A percentile compares a stretch with the other conserved stretches of the same genome.
phyloP scores from a whole-genome alignment of 2,888 invertebrate species.

The Apodemia hepburni region DNA sequence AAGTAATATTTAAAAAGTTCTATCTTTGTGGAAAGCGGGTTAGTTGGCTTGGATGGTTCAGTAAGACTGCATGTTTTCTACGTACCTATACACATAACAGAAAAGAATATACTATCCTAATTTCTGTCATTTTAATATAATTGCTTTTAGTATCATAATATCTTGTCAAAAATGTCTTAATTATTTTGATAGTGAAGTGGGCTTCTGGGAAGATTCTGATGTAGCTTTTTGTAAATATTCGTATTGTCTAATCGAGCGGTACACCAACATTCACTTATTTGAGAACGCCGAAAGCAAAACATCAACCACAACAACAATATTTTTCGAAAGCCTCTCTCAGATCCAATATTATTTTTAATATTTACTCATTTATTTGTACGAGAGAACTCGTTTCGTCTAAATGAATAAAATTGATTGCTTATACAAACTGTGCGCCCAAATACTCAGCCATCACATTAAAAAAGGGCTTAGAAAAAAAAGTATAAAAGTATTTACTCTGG shows the following conservation, averaged over 20 bases:
- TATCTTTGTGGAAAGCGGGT: no score
- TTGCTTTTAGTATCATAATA: no score
- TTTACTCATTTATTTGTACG: conserved; percentile 72
- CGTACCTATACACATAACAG: no score
- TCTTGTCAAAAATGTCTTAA: no score
- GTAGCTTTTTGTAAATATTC: background rate
- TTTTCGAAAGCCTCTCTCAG: conserved; percentile 41
- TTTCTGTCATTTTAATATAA: no score
- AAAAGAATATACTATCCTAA: no score
- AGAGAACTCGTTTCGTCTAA: conserved; percentile 70
- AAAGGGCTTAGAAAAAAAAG: conserved; percentile 66
- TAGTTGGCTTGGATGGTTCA: no score
- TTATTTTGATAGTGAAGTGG: no score
- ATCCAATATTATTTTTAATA: conserved; percentile 52
- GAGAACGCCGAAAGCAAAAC: conserved; percentile 17
- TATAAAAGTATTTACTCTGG: conserved; percentile 52
- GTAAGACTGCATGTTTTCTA: no score
- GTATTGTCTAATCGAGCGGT: background rate
- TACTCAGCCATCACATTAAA: conserved; percentile 77
- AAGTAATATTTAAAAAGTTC: no score
- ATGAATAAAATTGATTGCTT: conserved; percentile 81
- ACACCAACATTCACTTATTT: background rate
- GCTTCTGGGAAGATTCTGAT: no score
- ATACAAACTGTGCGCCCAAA: conserved; percentile 79
- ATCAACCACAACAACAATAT: conserved; percentile 42